Percentiles rank a stretch among this genome's conserved stretches.
Conservation (phyloP, 2,797 vertebrate genomes). For the Phyllotis vaccarum region DNA sequence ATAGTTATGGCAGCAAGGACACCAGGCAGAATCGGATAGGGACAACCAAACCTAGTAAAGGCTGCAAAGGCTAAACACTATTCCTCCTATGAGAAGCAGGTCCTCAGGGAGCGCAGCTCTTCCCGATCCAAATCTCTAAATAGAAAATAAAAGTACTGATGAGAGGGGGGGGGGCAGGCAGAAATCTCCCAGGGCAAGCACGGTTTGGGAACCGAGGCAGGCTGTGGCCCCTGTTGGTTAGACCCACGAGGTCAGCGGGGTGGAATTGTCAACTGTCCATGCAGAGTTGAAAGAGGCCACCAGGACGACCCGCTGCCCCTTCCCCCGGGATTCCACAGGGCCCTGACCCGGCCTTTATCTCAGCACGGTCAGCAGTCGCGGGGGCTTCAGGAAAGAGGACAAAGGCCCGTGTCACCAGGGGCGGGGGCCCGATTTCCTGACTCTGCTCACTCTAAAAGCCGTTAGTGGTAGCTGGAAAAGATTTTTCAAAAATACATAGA, state of each 20-base stretch:
- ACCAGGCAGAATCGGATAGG: background rate
- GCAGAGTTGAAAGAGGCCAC: background rate
- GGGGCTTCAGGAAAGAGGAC: constrained; percentile 84
- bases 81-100: background rate
- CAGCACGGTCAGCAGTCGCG: constrained; percentile 47
- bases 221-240: background rate
- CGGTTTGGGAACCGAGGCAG: background rate
- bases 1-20: background rate
- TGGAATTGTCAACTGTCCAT: background rate
- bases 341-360: constrained; percentile 80
- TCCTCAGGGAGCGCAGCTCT: background rate
- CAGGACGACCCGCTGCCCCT: background rate
- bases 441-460: constrained; percentile 36
- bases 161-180: background rate
- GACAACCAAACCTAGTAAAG: background rate
- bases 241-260: background rate
- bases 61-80: background rate
- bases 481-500: constrained; percentile 63
- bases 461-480: constrained; percentile 10
- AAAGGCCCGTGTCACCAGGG: constrained; percentile 77
- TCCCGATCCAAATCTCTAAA: background rate
- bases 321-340: constrained; percentile 66
- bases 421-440: constrained; percentile 78
- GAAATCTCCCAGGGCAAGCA: background rate
- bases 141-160: background rate